Evolutionary conservation across 2,888 invertebrate genomes (phyloP), one percentile per base, ranked within the genome.

Genomic region (Macaria liturata): DNA sequence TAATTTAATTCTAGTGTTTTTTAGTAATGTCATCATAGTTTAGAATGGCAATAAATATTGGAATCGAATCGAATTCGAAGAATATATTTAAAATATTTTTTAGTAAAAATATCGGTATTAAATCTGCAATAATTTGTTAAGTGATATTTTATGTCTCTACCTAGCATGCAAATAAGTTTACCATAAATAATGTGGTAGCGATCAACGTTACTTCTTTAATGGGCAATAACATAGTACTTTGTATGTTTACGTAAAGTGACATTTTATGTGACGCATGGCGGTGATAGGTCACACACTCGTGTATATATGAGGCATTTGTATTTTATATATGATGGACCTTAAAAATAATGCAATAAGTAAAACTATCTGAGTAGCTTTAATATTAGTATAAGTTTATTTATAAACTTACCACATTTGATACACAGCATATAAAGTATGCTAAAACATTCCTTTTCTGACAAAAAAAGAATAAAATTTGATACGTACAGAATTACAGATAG

Each of bases 71-170:
- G 32, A 59, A 48, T 53, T 56, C 50, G 49, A 59, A 30, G 32
- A 46, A 4, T 3, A 42, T 8, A 42, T 8, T 42, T 42, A 3
- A 42, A 40, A 50, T 34, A 52, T 51, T 55, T 57, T 55, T 62
- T 56, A 44, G 9, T 7, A 46, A 61, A 46, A 51, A 42, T 42
- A 42, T 5, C 8, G 32, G 49, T 61, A 64, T 65, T 69, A 71
- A 67, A 70, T 61, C 60, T 60, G 64, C 58, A 61, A 57, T 70
- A 67, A 67, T 65, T 71, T 67, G 65, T 64, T 67, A 64, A 69
- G 66, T 67, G 66, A 73, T 73, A 68, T 69, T 70, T 70, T 67
- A 70, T 66, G 64, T 66, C 56, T 65, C 57, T 62, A 58, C 57
- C 57, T 64, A 39, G 49, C 46, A 56, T 61, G 57, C 58, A 49